These are phyloP conservation scores for Lepus europaeus DNA, from an alignment of 2,113 vertebrate species.

Conservation along the genomic window DNA sequence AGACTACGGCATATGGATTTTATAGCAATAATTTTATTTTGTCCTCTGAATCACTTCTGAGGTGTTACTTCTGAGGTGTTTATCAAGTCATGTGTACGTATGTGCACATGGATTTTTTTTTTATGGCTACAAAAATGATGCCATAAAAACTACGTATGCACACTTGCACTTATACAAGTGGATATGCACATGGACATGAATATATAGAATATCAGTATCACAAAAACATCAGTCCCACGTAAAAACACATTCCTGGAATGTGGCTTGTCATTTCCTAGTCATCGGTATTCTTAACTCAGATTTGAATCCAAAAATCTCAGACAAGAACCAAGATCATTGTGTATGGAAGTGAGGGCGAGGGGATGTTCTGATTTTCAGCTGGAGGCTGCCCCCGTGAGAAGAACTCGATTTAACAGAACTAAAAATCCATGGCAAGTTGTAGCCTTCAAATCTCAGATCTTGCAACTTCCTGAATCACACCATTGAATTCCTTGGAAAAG, in stretches of 20 bases:
- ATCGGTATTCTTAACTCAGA: conserved; percentile 11
- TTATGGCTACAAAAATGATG: not conserved
- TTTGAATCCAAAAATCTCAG: not conserved
- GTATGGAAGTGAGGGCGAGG: not conserved
- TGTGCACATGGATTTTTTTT: not conserved
- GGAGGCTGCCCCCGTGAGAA: conserved; percentile 48
- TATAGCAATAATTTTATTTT: not conserved
- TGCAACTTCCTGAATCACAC: not conserved
- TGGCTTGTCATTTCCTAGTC: not conserved
- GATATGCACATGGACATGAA: not conserved
- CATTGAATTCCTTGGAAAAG: not conserved
- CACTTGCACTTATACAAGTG: not conserved
- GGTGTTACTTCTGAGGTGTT: not conserved
- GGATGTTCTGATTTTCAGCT: not conserved
- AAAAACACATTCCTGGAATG: not conserved
- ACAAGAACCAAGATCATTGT: not conserved
- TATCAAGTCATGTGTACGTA: not conserved
- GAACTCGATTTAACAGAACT: conserved; percentile 27
- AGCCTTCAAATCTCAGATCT: conserved; percentile 53
- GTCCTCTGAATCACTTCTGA: not conserved
- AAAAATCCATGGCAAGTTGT: conserved; percentile 38
- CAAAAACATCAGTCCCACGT: not conserved
- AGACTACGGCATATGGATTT: not conserved
- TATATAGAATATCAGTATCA: not conserved
- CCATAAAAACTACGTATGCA: not conserved